These are phyloP conservation scores for Strongylocentrotus purpuratus DNA, from an alignment of 35 echinoderm and acorn worm genomes.

Conservation along the genomic window DNA sequence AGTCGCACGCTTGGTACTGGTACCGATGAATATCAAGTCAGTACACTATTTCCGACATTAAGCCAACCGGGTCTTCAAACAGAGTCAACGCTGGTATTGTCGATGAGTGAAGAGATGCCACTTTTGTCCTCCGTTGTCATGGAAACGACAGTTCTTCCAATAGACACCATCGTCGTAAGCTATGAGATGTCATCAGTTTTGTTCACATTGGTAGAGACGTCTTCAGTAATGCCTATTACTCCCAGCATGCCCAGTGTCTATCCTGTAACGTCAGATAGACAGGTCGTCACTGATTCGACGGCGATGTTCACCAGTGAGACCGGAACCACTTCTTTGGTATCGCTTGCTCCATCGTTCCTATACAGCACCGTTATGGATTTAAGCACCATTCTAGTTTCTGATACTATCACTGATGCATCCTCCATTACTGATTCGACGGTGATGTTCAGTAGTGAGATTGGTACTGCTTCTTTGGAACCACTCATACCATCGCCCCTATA, in stretches of 20 bases:
- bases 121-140: neutral
- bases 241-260: neutral
- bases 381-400: neutral
- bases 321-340: neutral
- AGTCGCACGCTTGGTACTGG: neutral
- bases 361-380: neutral
- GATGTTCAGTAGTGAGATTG: neutral
- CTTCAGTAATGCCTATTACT: neutral
- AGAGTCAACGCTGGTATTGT: neutral
- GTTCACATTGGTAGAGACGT: neutral
- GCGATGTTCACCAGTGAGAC: neutral
- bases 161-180: neutral
- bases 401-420: neutral
- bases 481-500: neutral
- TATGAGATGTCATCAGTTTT: neutral
- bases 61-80: neutral
- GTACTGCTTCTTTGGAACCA: neutral
- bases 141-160: neutral
- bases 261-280: neutral
- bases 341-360: neutral
- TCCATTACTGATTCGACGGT: neutral
- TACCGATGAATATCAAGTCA: neutral
- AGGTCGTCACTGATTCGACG: neutral
- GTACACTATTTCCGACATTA: neutral
- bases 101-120: neutral